phyloP scores from a whole-genome alignment of 2,113 vertebrate genomes.

The Dinomys branickii region DNA sequence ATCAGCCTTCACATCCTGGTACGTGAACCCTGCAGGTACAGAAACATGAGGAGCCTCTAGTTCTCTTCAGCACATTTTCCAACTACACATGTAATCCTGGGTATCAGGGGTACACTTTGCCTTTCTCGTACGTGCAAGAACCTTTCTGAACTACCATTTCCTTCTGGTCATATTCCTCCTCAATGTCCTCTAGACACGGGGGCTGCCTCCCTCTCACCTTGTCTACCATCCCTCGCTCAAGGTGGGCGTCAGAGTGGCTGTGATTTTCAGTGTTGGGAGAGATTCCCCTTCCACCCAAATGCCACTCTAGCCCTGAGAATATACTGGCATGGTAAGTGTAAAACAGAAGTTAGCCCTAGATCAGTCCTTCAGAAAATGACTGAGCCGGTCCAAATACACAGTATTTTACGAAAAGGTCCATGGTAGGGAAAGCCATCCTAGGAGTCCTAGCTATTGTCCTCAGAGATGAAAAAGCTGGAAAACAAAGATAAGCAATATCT shows the following conservation, averaged over 20 bases:
- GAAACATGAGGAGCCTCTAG: background rate
- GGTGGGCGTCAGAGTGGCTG: fast-evolving
- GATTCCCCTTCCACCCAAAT: background rate
- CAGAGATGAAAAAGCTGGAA: background rate
- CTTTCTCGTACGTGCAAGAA: background rate
- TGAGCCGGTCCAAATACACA: background rate
- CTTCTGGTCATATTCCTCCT: background rate
- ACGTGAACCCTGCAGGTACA: background rate
- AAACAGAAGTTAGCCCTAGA: background rate
- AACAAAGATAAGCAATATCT: background rate
- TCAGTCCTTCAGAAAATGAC: background rate
- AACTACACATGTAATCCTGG: background rate
- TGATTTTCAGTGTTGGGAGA: background rate
- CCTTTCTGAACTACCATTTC: background rate
- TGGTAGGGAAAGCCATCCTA: background rate
- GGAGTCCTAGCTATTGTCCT: background rate
- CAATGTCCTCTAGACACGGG: background rate
- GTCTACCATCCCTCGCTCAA: background rate
- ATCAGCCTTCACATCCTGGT: background rate
- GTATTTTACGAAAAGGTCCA: background rate
- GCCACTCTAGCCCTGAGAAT: background rate
- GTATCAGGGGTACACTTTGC: background rate
- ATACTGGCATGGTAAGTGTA: background rate
- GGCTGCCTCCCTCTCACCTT: background rate
- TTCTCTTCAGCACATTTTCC: background rate